Conservation (phyloP, 2,113 vertebrate genomes). For the Cynopterus brachyotis region DNA sequence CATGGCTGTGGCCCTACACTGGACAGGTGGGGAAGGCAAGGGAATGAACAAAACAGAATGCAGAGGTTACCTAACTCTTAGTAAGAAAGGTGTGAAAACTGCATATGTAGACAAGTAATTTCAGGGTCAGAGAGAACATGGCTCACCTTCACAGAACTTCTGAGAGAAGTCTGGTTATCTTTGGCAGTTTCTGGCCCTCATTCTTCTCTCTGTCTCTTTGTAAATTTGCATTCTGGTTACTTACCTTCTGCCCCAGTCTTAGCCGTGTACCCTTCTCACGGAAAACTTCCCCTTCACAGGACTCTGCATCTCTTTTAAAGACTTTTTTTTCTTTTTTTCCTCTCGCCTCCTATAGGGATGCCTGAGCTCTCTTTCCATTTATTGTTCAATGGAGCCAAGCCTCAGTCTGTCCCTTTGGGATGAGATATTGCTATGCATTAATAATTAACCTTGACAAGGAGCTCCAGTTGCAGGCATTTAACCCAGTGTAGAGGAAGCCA, state of each 20-base stretch:
- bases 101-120: not conserved
- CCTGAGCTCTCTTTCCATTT: not conserved
- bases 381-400: not conserved
- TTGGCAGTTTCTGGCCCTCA: not conserved
- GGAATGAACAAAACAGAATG: not conserved
- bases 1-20: not conserved
- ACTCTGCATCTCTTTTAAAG: not conserved
- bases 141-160: not conserved
- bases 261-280: not conserved
- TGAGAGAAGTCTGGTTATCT: not conserved
- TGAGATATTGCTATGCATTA: not conserved
- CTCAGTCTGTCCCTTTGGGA: not conserved
- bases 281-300: not conserved
- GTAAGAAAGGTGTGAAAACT: not conserved
- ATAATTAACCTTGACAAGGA: slow-evolving; percentile 30
- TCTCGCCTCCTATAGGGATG: not conserved
- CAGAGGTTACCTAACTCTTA: not conserved
- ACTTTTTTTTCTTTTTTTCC: not conserved
- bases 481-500: not conserved
- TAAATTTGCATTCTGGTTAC: not conserved
- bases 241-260: not conserved
- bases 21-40: not conserved
- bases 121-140: not conserved
- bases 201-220: not conserved
- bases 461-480: not conserved